Evolutionary conservation across 2,888 invertebrate genomes (phyloP).

Genomic region (Strigamia transsilvanica): DNA sequence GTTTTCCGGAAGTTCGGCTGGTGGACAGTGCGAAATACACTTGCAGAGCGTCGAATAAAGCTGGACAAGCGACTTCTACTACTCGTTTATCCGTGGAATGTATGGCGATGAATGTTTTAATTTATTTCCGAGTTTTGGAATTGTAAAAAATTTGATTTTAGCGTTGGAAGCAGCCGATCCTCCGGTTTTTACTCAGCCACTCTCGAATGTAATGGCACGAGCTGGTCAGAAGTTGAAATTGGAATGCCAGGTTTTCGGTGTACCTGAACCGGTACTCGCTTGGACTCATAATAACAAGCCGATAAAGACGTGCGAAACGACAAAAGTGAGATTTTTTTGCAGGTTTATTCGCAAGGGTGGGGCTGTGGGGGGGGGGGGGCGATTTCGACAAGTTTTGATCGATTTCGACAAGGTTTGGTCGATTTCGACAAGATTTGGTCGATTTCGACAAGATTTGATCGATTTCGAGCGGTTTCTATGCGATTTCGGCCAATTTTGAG

Average conservation of each 20-base stretch:
- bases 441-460: too few relatives aligned
- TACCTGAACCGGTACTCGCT: conserved; percentile 71
- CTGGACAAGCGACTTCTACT: conserved; percentile 73
- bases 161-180: conserved; percentile 72
- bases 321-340: conserved; percentile 1
- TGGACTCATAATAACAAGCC: conserved; percentile 77
- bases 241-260: conserved; percentile 74
- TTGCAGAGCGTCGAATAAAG: conserved; percentile 74
- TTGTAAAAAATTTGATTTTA: conserved; percentile 59
- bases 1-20: conserved; percentile 73
- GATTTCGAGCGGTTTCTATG: too few relatives aligned
- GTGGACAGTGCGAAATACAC: conserved; percentile 77
- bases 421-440: too few relatives aligned
- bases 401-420: too few relatives aligned
- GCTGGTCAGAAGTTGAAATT: conserved; percentile 77
- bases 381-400: too few relatives aligned
- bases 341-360: too few relatives aligned
- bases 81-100: conserved; percentile 74
- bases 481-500: too few relatives aligned
- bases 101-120: conserved; percentile 65
- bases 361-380: too few relatives aligned
- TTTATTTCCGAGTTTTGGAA: not conserved
- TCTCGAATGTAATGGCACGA: conserved; percentile 76
- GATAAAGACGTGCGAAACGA: conserved; percentile 64
- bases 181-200: conserved; percentile 71